Percentiles rank a stretch among this genome's conserved stretches.
Evolutionary conservation across 2,113 vertebrate species (phyloP).

Genomic region (Balaeniceps rex): DNA sequence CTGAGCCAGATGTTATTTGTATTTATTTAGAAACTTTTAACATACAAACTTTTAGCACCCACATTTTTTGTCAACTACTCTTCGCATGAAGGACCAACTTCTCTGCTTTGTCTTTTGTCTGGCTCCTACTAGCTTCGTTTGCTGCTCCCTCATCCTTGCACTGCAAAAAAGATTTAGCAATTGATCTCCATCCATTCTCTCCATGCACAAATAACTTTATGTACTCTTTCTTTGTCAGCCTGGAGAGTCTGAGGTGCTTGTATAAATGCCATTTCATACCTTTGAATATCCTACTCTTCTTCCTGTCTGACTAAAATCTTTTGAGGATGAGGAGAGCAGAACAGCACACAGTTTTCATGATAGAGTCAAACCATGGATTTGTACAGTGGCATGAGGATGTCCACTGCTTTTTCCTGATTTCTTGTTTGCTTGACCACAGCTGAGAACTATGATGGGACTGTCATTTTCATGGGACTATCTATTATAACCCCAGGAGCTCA

Average conservation of each 20-base stretch:
- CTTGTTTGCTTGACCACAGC: not conserved
- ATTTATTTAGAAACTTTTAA: not conserved
- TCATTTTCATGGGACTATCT: not conserved
- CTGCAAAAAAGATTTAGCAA: not conserved
- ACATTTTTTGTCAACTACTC: not conserved
- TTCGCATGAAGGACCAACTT: not conserved
- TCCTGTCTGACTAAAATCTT: not conserved
- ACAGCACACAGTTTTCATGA: not conserved
- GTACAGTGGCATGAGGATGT: not conserved
- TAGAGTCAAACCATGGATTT: not conserved
- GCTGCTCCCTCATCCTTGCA: not conserved
- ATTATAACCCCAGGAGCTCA: not conserved
- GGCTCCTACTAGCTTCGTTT: not conserved
- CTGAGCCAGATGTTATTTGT: not conserved
- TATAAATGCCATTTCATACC: not conserved
- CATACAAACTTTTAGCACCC: not conserved
- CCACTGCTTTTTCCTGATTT: not conserved
- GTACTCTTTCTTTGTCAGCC: not conserved
- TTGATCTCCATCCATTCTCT: not conserved
- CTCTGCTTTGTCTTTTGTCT: not conserved
- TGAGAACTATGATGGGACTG: not conserved
- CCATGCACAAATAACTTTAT: not conserved
- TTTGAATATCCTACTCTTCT: not conserved
- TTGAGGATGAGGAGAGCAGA: not conserved
- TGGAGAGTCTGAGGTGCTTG: not conserved